A percentile compares a stretch with the other conserved stretches of the same genome.
Conservation (phyloP, 2,113 vertebrate genomes). For the Equus przewalskii region DNA sequence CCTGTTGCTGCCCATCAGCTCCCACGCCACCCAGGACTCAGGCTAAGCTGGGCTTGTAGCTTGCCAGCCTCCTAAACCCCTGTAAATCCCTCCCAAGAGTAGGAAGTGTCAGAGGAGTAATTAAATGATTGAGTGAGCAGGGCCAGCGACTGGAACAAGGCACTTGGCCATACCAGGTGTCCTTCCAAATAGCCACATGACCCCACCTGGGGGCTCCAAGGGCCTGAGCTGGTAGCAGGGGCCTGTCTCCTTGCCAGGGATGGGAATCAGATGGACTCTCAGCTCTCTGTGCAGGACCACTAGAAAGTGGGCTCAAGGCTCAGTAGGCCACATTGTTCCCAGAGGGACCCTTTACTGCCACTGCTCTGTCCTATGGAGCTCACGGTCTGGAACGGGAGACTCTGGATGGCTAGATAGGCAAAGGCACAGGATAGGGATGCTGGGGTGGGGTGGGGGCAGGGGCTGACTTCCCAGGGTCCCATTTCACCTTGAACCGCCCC, state of each 20-base stretch:
- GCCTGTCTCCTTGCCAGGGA: background rate
- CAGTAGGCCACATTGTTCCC: background rate
- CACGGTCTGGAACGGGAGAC: background rate
- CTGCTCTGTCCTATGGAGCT: background rate
- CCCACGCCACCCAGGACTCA: background rate
- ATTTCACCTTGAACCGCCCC: background rate
- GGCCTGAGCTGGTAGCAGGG: background rate
- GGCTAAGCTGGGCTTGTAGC: constrained; percentile 35
- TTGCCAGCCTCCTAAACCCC: constrained; percentile 53
- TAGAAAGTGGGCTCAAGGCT: background rate
- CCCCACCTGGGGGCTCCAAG: background rate
- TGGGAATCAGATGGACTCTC: background rate
- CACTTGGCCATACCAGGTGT: constrained; percentile 76
- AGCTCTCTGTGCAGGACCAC: background rate
- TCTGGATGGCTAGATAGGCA: background rate
- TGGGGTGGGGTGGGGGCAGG: background rate
- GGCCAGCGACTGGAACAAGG: constrained; percentile 38
- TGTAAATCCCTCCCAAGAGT: constrained; percentile 66
- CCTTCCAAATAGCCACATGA: constrained; percentile 70
- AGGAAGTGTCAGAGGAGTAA: constrained; percentile 77
- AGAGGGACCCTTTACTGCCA: background rate
- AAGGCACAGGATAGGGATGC: background rate
- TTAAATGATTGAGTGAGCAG: constrained; percentile 79
- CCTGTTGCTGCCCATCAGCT: background rate
- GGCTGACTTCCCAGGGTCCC: background rate